Percentiles rank a stretch among this genome's conserved stretches.
Conservation (phyloP, 2,113 vertebrate genomes). For the Dunckerocampus dactyliophorus region DNA sequence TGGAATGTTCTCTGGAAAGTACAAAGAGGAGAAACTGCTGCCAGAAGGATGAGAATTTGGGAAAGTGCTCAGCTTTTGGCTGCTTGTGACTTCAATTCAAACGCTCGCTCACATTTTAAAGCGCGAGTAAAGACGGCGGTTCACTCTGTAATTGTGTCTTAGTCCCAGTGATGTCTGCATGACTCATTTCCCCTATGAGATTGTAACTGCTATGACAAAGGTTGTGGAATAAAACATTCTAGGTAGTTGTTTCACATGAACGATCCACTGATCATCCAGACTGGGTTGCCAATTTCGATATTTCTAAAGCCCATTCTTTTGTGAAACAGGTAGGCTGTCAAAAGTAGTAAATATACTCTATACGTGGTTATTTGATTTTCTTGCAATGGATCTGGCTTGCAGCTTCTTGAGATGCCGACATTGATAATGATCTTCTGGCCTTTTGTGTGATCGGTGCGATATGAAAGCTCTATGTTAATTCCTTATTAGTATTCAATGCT, state of each 20-base stretch:
- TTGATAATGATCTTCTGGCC: background rate
- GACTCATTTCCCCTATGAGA: slow-evolving; percentile 8
- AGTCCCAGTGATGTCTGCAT: slow-evolving; percentile 20
- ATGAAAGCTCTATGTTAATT: slow-evolving; percentile 19
- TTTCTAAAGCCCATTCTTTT: slow-evolving; percentile 24
- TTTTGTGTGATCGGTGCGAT: background rate
- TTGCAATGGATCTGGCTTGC: slow-evolving; percentile 10
- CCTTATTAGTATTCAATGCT: slow-evolving; percentile 42
- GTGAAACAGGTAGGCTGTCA: slow-evolving; percentile 1
- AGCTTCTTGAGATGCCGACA: slow-evolving; percentile 17
- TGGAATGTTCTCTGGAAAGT: slow-evolving; percentile 48
- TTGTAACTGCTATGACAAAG: slow-evolving; percentile 10
- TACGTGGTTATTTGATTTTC: slow-evolving; percentile 8
- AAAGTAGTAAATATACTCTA: slow-evolving; percentile 12
- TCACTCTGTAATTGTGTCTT: slow-evolving; percentile 28
- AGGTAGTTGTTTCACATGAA: slow-evolving; percentile 6
- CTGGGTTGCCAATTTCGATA: slow-evolving; percentile 16
- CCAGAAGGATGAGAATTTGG: slow-evolving; percentile 45
- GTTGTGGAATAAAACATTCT: slow-evolving; percentile 15
- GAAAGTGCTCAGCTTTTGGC: slow-evolving; percentile 33
- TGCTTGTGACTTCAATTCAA: slow-evolving; percentile 28
- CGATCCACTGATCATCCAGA: slow-evolving; percentile 2
- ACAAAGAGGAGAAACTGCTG: slow-evolving; percentile 37
- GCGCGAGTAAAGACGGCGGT: slow-evolving; percentile 12
- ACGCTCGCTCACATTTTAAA: slow-evolving; percentile 24